Conservation (phyloP, 1,140 invertebrate genomes). For the Antheraea pernyi region DNA sequence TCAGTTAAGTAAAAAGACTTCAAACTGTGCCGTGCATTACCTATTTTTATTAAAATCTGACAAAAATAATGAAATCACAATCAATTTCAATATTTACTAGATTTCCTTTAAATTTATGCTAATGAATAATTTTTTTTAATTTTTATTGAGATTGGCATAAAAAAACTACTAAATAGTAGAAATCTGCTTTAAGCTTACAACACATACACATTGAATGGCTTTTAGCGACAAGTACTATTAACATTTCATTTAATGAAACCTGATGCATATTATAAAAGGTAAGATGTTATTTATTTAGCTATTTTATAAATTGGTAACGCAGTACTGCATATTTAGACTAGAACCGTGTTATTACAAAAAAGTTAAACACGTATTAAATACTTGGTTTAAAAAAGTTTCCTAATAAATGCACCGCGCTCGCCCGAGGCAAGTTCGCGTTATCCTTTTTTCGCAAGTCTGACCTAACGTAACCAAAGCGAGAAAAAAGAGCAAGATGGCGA, state of each 20-base stretch:
- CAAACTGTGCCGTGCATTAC: too few relatives aligned
- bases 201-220: constrained; percentile 25
- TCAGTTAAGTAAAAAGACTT: too few relatives aligned
- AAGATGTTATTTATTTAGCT: constrained; percentile 18
- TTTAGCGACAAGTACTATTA: constrained; percentile 15
- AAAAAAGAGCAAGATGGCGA: too few relatives aligned
- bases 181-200: constrained; percentile 39
- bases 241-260: constrained; percentile 17
- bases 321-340: too few relatives aligned
- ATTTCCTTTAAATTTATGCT: neutral
- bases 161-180: constrained; percentile 35
- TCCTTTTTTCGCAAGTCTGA: too few relatives aligned
- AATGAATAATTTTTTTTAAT: neutral
- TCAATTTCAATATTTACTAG: neutral
- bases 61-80: too few relatives aligned
- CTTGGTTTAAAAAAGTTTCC: too few relatives aligned
- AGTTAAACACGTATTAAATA: too few relatives aligned
- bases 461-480: too few relatives aligned
- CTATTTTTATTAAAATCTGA: neutral
- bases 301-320: neutral
- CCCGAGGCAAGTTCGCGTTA: too few relatives aligned
- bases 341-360: too few relatives aligned
- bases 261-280: constrained; percentile 22
- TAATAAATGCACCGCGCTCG: too few relatives aligned
- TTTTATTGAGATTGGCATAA: constrained; percentile 16